Evolutionary conservation across 2,113 vertebrate genomes (phyloP).

Genomic region (Arvicanthis niloticus): DNA sequence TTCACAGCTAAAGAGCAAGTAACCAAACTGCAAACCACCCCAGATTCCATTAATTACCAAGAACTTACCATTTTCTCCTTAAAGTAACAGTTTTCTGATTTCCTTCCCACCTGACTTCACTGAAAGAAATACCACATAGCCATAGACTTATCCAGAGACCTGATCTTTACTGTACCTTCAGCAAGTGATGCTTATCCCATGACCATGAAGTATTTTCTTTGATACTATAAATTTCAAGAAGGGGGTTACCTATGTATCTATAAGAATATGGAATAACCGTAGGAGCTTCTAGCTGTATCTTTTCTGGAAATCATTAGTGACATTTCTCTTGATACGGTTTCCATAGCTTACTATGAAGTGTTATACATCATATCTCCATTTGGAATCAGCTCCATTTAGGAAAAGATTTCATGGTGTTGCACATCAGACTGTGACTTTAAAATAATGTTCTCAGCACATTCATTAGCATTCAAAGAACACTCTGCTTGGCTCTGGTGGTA

Average conservation of each 20-base stretch:
- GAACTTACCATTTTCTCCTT: not conserved
- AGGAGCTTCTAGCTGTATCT: not conserved
- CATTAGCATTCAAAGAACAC: constrained; percentile 74
- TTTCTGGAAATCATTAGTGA: not conserved
- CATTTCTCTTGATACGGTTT: constrained; percentile 19
- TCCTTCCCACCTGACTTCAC: not conserved
- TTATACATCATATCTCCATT: constrained; percentile 22
- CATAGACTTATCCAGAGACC: not conserved
- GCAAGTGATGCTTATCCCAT: not conserved
- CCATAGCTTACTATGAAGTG: constrained; percentile 42
- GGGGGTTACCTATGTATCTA: not conserved
- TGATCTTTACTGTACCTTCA: not conserved
- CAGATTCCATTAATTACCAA: not conserved
- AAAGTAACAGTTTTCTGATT: constrained; percentile 34
- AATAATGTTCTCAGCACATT: constrained; percentile 72
- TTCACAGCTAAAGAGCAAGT: not conserved
- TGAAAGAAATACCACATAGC: not conserved
- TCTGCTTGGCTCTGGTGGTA: constrained; percentile 53
- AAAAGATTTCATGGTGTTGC: constrained; percentile 48
- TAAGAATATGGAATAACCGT: not conserved
- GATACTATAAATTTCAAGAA: constrained; percentile 29
- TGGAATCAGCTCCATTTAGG: constrained; percentile 53
- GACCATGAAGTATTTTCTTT: not conserved
- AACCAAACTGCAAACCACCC: not conserved
- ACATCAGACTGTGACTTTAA: constrained; percentile 66